Evolutionary conservation across 1,140 invertebrate species (phyloP).

Genomic region (Diuraphis noxia): DNA sequence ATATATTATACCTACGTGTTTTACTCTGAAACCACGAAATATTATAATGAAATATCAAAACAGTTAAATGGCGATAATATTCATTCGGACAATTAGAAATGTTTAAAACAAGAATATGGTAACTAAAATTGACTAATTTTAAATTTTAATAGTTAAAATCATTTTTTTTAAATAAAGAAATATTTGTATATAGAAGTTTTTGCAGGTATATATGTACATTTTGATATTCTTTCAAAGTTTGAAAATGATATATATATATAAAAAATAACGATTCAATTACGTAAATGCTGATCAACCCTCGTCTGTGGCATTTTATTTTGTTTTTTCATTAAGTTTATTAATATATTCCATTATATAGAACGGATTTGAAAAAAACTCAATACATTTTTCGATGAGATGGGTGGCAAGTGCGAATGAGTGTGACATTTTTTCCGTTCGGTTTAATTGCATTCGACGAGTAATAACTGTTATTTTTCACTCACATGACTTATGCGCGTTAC

Average conservation of each 20-base stretch:
- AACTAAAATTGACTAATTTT: background rate
- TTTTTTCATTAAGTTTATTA: constrained; percentile 22
- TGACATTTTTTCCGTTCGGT: background rate
- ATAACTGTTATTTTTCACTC: constrained; percentile 26
- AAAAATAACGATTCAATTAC: background rate
- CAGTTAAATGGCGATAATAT: background rate
- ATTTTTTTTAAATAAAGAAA: background rate
- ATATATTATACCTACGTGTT: background rate
- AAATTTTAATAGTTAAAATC: background rate
- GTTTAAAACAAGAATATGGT: background rate
- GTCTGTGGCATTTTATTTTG: background rate
- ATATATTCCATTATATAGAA: background rate
- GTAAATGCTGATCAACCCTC: background rate
- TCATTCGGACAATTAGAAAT: background rate
- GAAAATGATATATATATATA: background rate
- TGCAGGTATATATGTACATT: background rate
- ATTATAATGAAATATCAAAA: background rate
- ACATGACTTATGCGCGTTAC: background rate
- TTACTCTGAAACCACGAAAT: background rate
- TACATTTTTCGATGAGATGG: background rate
- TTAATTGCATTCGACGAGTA: constrained; percentile 10
- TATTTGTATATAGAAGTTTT: background rate
- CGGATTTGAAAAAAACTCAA: background rate
- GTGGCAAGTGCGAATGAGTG: background rate
- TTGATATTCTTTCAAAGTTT: background rate